Evolutionary conservation across 2,797 vertebrate genomes (phyloP).

Genomic region (Aviceda cuculoides): DNA sequence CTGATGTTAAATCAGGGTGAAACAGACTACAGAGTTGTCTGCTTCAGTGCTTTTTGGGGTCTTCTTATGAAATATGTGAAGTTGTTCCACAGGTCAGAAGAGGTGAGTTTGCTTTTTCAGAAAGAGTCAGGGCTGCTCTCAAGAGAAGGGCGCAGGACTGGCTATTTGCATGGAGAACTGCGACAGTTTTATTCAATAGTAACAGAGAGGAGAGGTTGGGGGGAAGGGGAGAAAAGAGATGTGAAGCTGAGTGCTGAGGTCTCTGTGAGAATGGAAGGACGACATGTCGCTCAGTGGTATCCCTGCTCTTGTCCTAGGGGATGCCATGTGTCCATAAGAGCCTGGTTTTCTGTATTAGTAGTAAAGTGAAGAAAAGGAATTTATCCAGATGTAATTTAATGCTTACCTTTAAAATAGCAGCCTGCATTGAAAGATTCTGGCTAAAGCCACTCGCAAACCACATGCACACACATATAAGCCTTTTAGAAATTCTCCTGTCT

Average conservation of each 20-base stretch:
- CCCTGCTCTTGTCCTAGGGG: background rate
- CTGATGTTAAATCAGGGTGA: conserved; percentile 28
- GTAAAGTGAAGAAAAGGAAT: background rate
- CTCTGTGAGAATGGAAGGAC: background rate
- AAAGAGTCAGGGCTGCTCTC: background rate
- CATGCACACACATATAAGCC: background rate
- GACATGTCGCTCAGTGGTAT: background rate
- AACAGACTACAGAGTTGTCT: background rate
- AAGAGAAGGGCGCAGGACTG: background rate
- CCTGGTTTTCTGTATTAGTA: background rate
- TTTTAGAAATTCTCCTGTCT: background rate
- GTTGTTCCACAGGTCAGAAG: background rate
- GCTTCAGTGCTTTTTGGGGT: background rate
- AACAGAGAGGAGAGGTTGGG: background rate
- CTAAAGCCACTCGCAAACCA: background rate
- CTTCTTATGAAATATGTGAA: background rate
- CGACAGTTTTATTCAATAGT: background rate
- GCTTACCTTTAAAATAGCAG: background rate
- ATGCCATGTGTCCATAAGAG: background rate
- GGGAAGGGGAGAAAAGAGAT: background rate
- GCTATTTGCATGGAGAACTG: background rate
- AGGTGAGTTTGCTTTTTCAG: background rate
- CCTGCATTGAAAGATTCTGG: background rate
- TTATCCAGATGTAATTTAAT: background rate
- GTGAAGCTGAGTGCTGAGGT: background rate